These are phyloP conservation scores for Sarcophaga variegata DNA, from an alignment of 2,888 invertebrate species.

Conservation along the genomic window DNA sequence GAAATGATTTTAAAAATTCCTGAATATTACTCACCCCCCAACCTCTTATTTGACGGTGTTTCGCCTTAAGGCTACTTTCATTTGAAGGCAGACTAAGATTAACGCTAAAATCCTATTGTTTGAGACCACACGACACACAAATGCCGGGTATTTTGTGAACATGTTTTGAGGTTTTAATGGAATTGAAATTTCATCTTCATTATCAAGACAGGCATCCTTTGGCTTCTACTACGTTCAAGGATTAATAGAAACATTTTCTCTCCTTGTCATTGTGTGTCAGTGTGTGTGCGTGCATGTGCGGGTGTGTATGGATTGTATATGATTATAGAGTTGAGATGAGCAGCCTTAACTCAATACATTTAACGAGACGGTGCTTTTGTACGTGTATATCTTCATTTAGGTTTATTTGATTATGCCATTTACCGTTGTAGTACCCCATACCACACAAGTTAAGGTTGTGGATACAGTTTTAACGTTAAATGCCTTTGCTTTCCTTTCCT, in stretches of 20 bases:
- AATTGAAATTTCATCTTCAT: constrained; percentile 65
- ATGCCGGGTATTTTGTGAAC: neutral
- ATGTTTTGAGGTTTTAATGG: constrained; percentile 37
- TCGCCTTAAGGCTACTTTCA: constrained; percentile 1
- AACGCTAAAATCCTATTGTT: constrained; percentile 26
- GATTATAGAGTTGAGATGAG: too few species aligned
- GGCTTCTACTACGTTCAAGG: constrained; percentile 24
- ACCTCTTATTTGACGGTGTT: too few species aligned
- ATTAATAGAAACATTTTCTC: constrained; percentile 55
- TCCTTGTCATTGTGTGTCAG: constrained; percentile 56
- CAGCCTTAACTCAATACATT: too few species aligned
- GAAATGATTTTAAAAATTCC: too few species aligned
- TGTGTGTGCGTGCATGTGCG: neutral
- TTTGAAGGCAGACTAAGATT: constrained; percentile 1
- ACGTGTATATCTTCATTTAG: constrained; percentile 51
- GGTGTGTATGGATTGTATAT: too few species aligned
- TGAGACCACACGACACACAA: neutral
- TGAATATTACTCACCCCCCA: too few species aligned
- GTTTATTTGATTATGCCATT: constrained; percentile 52
- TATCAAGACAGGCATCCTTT: neutral
- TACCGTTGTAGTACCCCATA: neutral
- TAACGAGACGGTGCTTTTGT: neutral
- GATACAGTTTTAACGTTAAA: constrained; percentile 3
- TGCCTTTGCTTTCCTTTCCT: too few species aligned
- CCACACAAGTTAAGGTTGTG: neutral